Evolutionary conservation across 2,888 invertebrate genomes (phyloP), one percentile per base, ranked within the genome.

Genomic region (Habrosyne pyritoides): DNA sequence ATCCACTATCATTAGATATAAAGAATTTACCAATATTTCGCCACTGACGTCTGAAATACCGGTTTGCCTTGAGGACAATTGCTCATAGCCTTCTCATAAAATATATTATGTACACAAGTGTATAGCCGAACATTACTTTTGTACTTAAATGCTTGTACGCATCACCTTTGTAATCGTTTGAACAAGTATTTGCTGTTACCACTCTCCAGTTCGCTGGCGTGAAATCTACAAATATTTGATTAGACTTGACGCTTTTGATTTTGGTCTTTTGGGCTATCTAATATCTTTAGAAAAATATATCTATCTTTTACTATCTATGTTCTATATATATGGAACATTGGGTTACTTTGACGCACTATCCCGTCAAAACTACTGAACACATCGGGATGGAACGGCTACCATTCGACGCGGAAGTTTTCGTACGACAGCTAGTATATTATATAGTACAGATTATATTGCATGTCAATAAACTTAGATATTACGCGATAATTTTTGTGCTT

Each of bases 101-200:
- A 50, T 50, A 24, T 50, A 28, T 60, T 71, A 54, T 69, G 53
- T 70, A 50, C 57, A 63, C 70, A 69, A 73, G 61, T 73, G 68
- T 63, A 60, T 57, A 18, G 14, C 36, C 54, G 53, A 33, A 57
- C 22, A 57, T 49, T 42, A 8, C 42, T 49, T 42, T 56, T 56
- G 53, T 56, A 46, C 18, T 42, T 48, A 55, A 42, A 47, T 28
- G 21, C 47, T 47, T 36, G 47, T 52, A 24, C 47, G 30, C 54
- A 50, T 50, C 10, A 21, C 10, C 50, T 30, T 50, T 50, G 50
- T 50, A 50, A 50, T 50, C 28, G 18, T 21, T 18, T 28, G 50
- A 28, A 21, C 28, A 50, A 50, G 42, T 42, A 50, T 50, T 50
- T 50, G 28, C 50, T 28, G 10, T 50, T 30, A 28, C 18, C 18